These are phyloP conservation scores for Gyrodactylus salaris DNA, from an alignment of 1,140 invertebrate species.

Conservation along the genomic window DNA sequence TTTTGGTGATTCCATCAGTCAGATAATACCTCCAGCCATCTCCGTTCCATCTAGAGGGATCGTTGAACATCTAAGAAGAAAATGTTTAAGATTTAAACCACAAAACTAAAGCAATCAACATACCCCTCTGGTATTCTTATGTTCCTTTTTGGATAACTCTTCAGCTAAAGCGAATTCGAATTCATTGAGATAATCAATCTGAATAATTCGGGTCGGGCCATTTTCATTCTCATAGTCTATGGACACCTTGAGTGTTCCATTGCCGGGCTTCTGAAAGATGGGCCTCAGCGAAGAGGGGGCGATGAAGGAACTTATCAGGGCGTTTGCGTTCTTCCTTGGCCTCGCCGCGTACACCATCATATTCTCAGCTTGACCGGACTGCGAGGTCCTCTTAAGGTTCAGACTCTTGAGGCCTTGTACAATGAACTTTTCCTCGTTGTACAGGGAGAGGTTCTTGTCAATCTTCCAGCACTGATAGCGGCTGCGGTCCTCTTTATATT, in stretches of 20 bases:
- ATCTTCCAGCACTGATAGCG: background rate
- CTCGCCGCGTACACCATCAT: background rate
- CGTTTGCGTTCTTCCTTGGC: background rate
- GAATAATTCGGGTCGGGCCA: background rate
- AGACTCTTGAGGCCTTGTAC: background rate
- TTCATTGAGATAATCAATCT: background rate
- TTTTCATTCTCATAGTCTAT: background rate
- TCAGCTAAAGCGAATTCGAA: background rate
- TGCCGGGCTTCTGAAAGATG: background rate
- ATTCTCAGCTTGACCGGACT: background rate
- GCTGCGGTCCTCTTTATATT: background rate
- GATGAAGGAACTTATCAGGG: background rate
- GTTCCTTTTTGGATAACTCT: background rate
- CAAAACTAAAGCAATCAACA: no score
- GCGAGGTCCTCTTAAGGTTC: background rate
- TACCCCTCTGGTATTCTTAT: background rate
- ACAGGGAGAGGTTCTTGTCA: background rate
- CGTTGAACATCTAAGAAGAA: background rate
- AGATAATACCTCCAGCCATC: background rate
- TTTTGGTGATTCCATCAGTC: background rate
- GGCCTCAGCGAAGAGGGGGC: background rate
- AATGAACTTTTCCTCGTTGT: background rate
- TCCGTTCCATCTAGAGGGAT: background rate
- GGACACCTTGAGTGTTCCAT: background rate
- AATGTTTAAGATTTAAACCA: background rate